Base-by-base conservation (phyloP, 2,113 vertebrate genomes). In the Verasper variegatus region DNA sequence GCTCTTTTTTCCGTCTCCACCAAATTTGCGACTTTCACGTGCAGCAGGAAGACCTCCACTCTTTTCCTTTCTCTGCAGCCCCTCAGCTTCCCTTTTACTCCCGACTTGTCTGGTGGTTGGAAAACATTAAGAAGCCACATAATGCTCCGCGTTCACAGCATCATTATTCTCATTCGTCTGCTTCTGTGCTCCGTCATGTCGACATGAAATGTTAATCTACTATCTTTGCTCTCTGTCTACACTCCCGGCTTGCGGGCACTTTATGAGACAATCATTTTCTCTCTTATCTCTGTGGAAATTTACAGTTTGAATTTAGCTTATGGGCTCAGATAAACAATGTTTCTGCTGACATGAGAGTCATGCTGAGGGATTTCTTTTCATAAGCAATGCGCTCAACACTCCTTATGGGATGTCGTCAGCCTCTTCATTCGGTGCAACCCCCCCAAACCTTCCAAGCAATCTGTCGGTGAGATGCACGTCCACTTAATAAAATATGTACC, bases 401-500 rank as follows among this genome's bases (percentile, higher is more conserved):
- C 23, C 55, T 74, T 24, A 4, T 42, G 17, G 45, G 45, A n/a
- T 51, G 35, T 18, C 35, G 37, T n/a, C 1, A n/a, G n/a, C 47
- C 9, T 51, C 23, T 70, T 60, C 65, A 55, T 61, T 86, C 49
- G 65, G 15, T 58, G 72, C 54, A 59, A 73, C 27, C 74, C 31
- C 79, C 79, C 10, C 14, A 54, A 13, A 63, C 63, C 6, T 71
- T 63, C 57, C 42, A 40, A 45, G 54, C 73, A 87, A 62, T 71
- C 81, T 76, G 71, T 83, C 73, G 35, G 68, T 35, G 21, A 58
- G 64, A 66, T 64, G 68, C 54, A 45, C 2, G 27, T 64, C 60
- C 52, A 15, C 79, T 27, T 75, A 13, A 84, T 93, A 31, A 91
- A 92, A 83, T 73, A 91, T 92, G 71, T 18, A 91, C 81, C 23